Evolutionary conservation across 2,113 vertebrate genomes (phyloP), one percentile per base, ranked within the genome.

Genomic region (Hystrix cristata): DNA sequence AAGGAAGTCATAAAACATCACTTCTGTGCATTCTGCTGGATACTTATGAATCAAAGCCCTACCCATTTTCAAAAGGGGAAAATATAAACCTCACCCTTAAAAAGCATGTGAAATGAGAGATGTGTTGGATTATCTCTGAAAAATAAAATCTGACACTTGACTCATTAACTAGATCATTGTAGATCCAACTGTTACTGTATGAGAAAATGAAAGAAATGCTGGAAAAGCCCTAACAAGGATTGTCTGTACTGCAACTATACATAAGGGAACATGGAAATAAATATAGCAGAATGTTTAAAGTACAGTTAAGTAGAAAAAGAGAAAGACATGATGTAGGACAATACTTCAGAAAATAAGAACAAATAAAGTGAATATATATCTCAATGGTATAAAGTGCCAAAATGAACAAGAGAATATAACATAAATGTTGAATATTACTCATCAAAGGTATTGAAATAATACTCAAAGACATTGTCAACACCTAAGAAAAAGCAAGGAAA

Each of bases 331-430:
- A 65, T 83, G 0, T 9, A 46, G 13, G 48, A 1, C 27, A 82
- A 48, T 71, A 79, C 31, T 12, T 84, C 7, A n/a, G 4, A 79
- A 90, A 94, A 84, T 25, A 67, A 9, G 14, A 80, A 29, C 7
- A 60, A 96, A 89, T 86, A 72, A 71, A 82, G 6, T 51, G 38
- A 93, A 71, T n/a, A 78, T 10, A 79, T 88, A 53, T 74, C 51
- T 93, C 29, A 60, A 29, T 43, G 74, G 15, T 53, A 46, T 80
- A 62, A 96, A 90, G 67, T 90, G 43, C 43, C 14, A 95, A 95
- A 93, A 72, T 46, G 19, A 91, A 46, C 43, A 76, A 86, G 31
- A 34, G 16, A 87, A 71, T 80, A 80, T 48, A 79, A 46, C 55
- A 87, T 59, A 27, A 76, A 87, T 86, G 16, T 60, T 60, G 21